phyloP scores from a whole-genome alignment of 2,113 vertebrate genomes.

The Microcebus ravelobensis region DNA sequence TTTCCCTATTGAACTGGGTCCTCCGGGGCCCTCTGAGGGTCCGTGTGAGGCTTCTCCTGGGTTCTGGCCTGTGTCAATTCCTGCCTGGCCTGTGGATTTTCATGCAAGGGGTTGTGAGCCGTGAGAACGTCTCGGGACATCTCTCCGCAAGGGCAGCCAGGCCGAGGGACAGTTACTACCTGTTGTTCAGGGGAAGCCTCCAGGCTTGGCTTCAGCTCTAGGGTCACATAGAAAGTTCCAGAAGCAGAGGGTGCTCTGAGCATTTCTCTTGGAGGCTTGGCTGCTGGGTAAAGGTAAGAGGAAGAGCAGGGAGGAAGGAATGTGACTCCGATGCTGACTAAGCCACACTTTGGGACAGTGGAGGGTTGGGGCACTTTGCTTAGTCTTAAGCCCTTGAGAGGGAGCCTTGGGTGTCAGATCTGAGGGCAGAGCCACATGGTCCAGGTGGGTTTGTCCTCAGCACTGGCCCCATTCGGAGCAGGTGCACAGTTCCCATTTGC shows the following conservation, averaged over 20 bases:
- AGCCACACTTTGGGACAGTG: neutral
- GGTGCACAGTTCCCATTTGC: neutral
- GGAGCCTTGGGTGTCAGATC: neutral
- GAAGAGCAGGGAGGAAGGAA: neutral
- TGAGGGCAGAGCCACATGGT: neutral
- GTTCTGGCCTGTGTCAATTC: rapidly evolving
- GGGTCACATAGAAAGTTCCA: neutral
- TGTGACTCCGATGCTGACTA: neutral
- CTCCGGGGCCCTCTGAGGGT: neutral
- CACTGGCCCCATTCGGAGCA: neutral
- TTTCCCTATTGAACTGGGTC: neutral
- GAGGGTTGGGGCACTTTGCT: neutral
- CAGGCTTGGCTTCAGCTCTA: neutral
- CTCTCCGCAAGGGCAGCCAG: neutral
- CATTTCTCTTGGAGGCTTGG: neutral
- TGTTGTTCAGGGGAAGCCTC: neutral
- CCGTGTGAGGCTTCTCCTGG: neutral
- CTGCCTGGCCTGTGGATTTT: neutral
- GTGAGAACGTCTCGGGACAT: neutral
- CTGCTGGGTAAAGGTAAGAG: neutral
- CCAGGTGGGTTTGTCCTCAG: neutral
- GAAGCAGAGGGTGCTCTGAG: neutral
- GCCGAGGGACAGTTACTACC: neutral
- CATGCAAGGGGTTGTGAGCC: neutral
- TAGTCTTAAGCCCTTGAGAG: neutral